Percentiles rank a stretch among this genome's conserved stretches.
These are phyloP conservation scores for Nyctibius grandis DNA, from an alignment of 2,797 vertebrate genomes.

Conservation along the genomic window DNA sequence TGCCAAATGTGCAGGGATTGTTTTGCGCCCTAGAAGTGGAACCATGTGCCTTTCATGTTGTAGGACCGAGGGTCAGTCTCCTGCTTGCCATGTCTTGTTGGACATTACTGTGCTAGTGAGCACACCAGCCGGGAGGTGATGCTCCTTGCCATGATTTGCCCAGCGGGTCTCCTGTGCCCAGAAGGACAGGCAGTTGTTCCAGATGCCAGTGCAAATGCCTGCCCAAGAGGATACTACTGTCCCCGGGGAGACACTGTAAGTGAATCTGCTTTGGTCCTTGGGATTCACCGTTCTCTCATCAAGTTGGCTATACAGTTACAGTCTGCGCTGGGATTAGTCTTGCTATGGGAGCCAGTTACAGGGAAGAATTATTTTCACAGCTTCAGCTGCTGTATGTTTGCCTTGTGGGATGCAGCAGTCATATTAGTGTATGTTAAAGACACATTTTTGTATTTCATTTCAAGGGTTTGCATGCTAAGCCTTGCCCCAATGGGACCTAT, in stretches of 20 bases:
- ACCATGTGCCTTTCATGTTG: not conserved
- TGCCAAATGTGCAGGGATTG: not conserved
- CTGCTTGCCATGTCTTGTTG: constrained; percentile 81
- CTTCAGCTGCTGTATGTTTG: not conserved
- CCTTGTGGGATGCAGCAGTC: not conserved
- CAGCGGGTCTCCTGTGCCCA: constrained; percentile 85
- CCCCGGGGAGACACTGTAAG: constrained; percentile 81
- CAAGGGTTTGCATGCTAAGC: constrained; percentile 79
- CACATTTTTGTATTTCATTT: not conserved
- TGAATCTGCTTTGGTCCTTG: not conserved
- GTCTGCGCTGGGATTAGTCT: not conserved
- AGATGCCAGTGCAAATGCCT: constrained; percentile 78
- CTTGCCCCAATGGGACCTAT: constrained; percentile 88
- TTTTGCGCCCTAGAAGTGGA: not conserved
- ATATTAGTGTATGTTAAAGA: not conserved
- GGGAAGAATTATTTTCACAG: not conserved
- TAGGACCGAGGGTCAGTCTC: constrained; percentile 81
- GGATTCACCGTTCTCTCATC: fast-evolving
- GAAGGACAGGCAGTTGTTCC: constrained; percentile 81
- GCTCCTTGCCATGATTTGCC: constrained; percentile 84
- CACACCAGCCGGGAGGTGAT: constrained; percentile 86
- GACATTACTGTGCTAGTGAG: constrained; percentile 85
- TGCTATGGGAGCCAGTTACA: not conserved
- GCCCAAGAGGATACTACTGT: constrained; percentile 87
- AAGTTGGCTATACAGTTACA: not conserved